Base-by-base conservation (phyloP, 2,888 invertebrate species). In the Pollenia griseotomentosa region DNA sequence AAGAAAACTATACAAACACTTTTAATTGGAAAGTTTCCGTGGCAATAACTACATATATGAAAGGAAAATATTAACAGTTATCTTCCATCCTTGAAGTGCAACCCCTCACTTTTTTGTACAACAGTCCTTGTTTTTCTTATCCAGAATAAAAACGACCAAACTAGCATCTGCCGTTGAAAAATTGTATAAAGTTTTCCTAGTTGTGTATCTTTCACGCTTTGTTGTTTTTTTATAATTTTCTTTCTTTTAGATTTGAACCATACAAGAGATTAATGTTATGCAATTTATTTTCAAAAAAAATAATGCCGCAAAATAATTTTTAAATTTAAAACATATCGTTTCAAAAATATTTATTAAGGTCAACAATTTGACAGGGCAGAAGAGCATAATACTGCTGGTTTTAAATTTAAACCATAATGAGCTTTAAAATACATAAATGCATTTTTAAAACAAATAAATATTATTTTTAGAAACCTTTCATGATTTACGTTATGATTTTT, bases 181-280 rank as follows among this genome's bases (percentile, higher is more conserved):
- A 33, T 23, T 19, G 12, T 57, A 11, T 4, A 57, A 11, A 57
- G 23, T 57, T 57, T 57, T 16, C 3, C 33, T 33, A 53, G 53
- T 16, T 16, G 53, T 55, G 23, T 57, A 23, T 57, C 57, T 23
- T 12, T 23, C 57, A 57, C 12, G 57, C 23, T 23, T 19, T 11
- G 3, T 53, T 23, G 33, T 23, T 11, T 12, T 11, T 9, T 16
- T 16, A 4, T 46, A 19, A 12, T 57, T 57, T 57, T 57, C n/a
- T 57, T 10, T 8, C 10, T 0, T 14, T 4, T 33, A 65, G 65
- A 65, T 65, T 46, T 19, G 12, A 68, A 68, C 51, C 23, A 68
- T 33, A 51, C 14, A 33, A 51, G 48, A 51, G 66, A 68, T 68
- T 68, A 51, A 68, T 68, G 51, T 68, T 68, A 33, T 68, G n/a